Percentiles rank a stretch among this genome's conserved stretches.
Evolutionary conservation across 2,113 vertebrate genomes (phyloP).

Genomic region (Stigmatopora nigra): DNA sequence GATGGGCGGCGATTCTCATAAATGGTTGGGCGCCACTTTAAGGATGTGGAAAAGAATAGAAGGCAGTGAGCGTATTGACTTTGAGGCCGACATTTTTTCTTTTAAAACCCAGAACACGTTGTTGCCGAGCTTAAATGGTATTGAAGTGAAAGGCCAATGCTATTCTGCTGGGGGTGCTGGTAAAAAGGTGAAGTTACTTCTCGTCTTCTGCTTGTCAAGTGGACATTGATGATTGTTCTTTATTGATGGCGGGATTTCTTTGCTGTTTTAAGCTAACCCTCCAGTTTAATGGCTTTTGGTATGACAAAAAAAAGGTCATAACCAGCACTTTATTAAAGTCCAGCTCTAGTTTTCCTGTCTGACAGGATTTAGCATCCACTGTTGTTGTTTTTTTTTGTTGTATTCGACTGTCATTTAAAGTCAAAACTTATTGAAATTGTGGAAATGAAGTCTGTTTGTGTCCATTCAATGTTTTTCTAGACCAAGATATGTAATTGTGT

Average conservation of each 20-base stretch:
- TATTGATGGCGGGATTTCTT: constrained; percentile 16
- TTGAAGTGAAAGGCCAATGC: constrained; percentile 50
- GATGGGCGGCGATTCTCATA: constrained; percentile 51
- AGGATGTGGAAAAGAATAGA: constrained; percentile 36
- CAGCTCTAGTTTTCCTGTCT: constrained; percentile 18
- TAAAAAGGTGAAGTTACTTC: constrained; percentile 15
- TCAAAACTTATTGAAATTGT: constrained; percentile 9
- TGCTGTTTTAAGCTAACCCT: constrained; percentile 4
- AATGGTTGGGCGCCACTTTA: constrained; percentile 61
- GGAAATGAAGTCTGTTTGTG: constrained; percentile 24
- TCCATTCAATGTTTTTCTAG: constrained; percentile 43
- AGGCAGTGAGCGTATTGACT: constrained; percentile 31
- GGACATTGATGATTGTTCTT: constrained; percentile 28
- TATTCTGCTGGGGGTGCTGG: constrained; percentile 31
- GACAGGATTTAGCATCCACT: background rate
- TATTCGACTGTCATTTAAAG: background rate
- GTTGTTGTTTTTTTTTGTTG: background rate
- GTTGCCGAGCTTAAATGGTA: constrained; percentile 47
- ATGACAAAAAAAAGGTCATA: constrained; percentile 19
- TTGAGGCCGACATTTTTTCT: constrained; percentile 19
- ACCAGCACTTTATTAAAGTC: constrained; percentile 54
- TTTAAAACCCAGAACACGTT: constrained; percentile 58
- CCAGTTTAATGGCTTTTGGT: constrained; percentile 12
- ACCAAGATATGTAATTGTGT: constrained; percentile 26
- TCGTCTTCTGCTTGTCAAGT: background rate